A percentile compares a stretch with the other conserved stretches of the same genome.
These are phyloP conservation scores for Caenorhabditis inopinata DNA, from an alignment of 1,140 invertebrate species.

Conservation along the genomic window DNA sequence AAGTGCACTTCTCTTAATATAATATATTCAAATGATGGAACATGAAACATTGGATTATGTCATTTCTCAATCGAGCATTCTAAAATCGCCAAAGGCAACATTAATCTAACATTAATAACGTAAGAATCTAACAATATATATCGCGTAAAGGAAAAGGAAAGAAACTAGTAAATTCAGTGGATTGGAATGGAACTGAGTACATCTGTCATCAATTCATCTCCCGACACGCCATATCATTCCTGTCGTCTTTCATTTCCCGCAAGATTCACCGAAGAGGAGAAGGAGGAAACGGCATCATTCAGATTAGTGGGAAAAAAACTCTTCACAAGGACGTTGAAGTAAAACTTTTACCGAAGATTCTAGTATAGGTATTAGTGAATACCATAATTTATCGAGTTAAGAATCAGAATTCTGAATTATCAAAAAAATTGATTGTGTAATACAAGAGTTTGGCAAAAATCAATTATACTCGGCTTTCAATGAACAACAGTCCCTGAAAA, in stretches of 20 bases:
- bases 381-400: too few relatives aligned
- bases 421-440: too few relatives aligned
- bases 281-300: too few relatives aligned
- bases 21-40: background rate
- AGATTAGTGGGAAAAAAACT: too few relatives aligned
- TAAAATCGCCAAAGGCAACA: constrained; percentile 2
- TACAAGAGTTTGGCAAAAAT: too few relatives aligned
- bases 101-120: constrained; percentile 30
- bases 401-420: too few relatives aligned
- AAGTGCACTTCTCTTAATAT: too few relatives aligned
- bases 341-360: too few relatives aligned
- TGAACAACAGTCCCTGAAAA: too few relatives aligned
- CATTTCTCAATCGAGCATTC: background rate
- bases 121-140: constrained; percentile 29
- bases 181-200: constrained; percentile 31
- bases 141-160: background rate
- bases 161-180: constrained; percentile 26
- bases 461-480: too few relatives aligned
- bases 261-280: background rate
- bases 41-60: background rate
- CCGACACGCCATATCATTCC: constrained; percentile 29
- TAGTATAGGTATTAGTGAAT: too few relatives aligned
- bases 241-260: constrained; percentile 30
- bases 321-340: too few relatives aligned
- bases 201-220: constrained; percentile 29